Evolutionary conservation across 2,113 vertebrate species (phyloP).

Genomic region (Anoplopoma fimbria): DNA sequence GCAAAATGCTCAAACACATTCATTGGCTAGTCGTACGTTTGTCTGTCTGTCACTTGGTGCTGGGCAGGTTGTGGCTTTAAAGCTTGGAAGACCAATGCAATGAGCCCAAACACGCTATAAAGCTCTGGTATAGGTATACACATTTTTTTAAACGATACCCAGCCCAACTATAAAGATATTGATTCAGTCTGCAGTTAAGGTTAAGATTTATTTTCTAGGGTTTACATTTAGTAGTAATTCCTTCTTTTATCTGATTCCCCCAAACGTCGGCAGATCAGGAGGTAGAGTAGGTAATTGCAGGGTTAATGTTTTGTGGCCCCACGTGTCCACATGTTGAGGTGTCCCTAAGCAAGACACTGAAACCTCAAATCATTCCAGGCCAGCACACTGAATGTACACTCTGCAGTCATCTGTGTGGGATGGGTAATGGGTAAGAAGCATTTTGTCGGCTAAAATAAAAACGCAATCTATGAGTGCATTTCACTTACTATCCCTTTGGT

Average conservation of each 20-base stretch:
- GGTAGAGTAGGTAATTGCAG: background rate
- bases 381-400: background rate
- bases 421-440: background rate
- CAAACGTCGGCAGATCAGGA: background rate
- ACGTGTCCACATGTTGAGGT: background rate
- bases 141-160: too few relatives aligned
- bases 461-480: background rate
- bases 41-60: background rate
- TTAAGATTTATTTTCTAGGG: background rate
- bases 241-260: background rate
- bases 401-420: background rate
- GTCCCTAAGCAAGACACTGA: background rate
- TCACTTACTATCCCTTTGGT: conserved; percentile 19
- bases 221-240: background rate
- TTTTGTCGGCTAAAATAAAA: background rate
- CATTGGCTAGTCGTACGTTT: background rate
- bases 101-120: too few relatives aligned
- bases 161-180: background rate
- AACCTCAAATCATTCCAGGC: background rate
- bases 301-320: background rate
- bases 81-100: too few relatives aligned
- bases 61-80: too few relatives aligned
- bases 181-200: background rate
- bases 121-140: background rate
- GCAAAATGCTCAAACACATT: background rate